Evolutionary conservation across 2,113 vertebrate species (phyloP).

Genomic region (Pelvicachromis taeniatus): DNA sequence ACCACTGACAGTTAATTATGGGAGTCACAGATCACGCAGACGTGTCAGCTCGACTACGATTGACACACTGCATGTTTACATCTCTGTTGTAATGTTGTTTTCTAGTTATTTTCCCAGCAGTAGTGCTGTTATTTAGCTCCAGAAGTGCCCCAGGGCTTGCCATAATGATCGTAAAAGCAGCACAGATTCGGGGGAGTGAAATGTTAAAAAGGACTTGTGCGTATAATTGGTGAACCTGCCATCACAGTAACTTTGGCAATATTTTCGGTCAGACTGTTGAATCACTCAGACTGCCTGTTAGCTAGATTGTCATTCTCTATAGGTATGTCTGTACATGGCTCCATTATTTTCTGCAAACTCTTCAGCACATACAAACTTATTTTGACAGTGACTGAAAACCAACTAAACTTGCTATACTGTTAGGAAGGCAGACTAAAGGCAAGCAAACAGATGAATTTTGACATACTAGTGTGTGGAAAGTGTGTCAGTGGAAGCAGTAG

Average conservation of each 20-base stretch:
- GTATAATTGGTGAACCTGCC: slow-evolving; percentile 68
- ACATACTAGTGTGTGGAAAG: slow-evolving; percentile 29
- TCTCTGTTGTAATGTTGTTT: slow-evolving; percentile 67
- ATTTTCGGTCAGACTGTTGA: slow-evolving; percentile 49
- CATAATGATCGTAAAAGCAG: slow-evolving; percentile 74
- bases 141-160: slow-evolving; percentile 64
- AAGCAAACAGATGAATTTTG: slow-evolving; percentile 22
- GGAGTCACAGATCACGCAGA: slow-evolving; percentile 68
- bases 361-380: slow-evolving; percentile 21
- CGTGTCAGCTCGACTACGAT: slow-evolving; percentile 57
- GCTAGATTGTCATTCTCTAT: slow-evolving; percentile 30
- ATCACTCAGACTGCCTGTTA: slow-evolving; percentile 29
- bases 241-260: slow-evolving; percentile 49
- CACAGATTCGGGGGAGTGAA: slow-evolving; percentile 55
- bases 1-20: slow-evolving; percentile 75
- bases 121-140: slow-evolving; percentile 54
- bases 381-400: slow-evolving; percentile 49
- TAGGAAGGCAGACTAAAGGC: slow-evolving; percentile 2
- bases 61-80: slow-evolving; percentile 63
- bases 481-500: not conserved
- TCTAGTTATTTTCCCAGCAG: slow-evolving; percentile 53
- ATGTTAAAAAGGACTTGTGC: slow-evolving; percentile 50
- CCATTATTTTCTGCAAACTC: slow-evolving; percentile 41
- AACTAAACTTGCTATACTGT: slow-evolving; percentile 28
- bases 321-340: slow-evolving; percentile 14